Conservation (phyloP, 2,113 vertebrate genomes). For the Lonchura striata region DNA sequence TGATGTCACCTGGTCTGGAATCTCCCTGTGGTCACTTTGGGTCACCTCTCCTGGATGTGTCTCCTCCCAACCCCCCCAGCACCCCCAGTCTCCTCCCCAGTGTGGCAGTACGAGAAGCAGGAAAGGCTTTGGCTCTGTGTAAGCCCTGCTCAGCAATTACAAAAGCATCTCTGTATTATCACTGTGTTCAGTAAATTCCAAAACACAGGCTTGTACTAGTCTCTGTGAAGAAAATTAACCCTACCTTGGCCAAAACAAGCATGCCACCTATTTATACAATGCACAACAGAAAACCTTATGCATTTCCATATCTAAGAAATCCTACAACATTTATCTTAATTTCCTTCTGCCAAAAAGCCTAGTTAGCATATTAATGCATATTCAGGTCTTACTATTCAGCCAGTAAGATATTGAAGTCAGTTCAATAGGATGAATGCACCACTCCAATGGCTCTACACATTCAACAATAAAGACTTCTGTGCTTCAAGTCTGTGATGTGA, state of each 20-base stretch:
- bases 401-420: conserved; percentile 27
- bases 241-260: background rate
- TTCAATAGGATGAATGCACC: conserved; percentile 12
- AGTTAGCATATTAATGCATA: conserved; percentile 52
- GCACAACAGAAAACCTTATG: background rate
- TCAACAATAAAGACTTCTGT: conserved; percentile 7
- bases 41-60: background rate
- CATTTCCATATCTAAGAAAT: conserved; percentile 18
- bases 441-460: background rate
- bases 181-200: background rate
- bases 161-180: background rate
- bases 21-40: background rate
- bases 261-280: background rate
- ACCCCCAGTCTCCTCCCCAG: background rate
- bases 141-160: background rate
- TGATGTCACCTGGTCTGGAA: too few species aligned
- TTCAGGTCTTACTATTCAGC: conserved; percentile 6
- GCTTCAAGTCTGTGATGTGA: conserved; percentile 21
- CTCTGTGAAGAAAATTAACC: background rate
- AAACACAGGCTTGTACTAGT: background rate
- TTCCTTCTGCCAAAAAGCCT: conserved; percentile 10
- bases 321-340: conserved; percentile 9
- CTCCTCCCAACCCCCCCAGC: background rate
- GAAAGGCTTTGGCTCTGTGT: background rate
- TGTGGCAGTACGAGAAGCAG: fast-evolving